These are phyloP conservation scores for Tigriopus californicus DNA, from an alignment of 2,888 invertebrate genomes.

Conservation along the genomic window DNA sequence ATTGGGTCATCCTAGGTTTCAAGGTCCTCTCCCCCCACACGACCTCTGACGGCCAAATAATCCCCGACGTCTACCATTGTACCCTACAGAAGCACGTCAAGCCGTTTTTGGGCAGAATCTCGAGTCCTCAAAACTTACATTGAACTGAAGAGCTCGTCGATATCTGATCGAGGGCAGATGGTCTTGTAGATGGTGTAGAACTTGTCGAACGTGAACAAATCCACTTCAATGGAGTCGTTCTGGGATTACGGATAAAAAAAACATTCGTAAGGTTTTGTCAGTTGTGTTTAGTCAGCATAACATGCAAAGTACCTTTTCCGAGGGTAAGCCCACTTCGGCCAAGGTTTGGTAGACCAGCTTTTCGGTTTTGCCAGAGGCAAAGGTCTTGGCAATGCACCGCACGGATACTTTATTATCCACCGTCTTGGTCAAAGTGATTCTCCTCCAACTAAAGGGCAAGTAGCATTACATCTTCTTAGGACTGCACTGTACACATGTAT, in stretches of 20 bases:
- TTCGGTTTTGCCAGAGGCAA: conserved; percentile 98
- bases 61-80: too few relatives aligned
- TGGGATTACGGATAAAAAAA: conserved; percentile 26
- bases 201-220: conserved; percentile 91
- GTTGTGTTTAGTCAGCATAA: too few relatives aligned
- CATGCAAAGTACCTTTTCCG: conserved; percentile 45
- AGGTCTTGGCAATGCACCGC: conserved; percentile 85
- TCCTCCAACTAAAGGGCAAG: conserved; percentile 94
- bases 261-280: not conserved
- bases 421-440: conserved; percentile 79
- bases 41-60: too few relatives aligned
- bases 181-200: conserved; percentile 96
- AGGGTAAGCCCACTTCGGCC: conserved; percentile 76
- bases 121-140: too few relatives aligned
- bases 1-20: too few relatives aligned
- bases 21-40: too few relatives aligned
- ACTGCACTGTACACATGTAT: too few relatives aligned
- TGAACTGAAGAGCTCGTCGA: conserved; percentile 86
- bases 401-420: conserved; percentile 89
- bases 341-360: conserved; percentile 93
- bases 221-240: conserved; percentile 84
- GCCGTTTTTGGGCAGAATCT: too few relatives aligned
- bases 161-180: conserved; percentile 95
- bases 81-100: too few relatives aligned
- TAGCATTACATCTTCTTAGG: too few relatives aligned